Conservation (phyloP, 2,113 vertebrate genomes). For the Heterochromis multidens region DNA sequence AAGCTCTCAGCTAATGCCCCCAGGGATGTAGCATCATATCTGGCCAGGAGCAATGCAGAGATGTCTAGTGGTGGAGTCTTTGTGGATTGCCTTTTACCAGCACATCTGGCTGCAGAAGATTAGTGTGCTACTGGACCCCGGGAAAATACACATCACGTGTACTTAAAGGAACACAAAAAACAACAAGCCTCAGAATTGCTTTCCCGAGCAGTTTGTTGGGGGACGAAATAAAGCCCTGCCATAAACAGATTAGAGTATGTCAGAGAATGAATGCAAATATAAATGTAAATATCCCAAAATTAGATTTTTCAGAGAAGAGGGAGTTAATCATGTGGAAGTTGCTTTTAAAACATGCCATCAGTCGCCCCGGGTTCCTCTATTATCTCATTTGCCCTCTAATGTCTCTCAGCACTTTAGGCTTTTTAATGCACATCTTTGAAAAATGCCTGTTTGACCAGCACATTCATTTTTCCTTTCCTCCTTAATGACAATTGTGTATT, state of each 20-base stretch:
- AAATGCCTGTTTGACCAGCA: conserved; percentile 56
- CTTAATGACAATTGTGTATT: conserved; percentile 68
- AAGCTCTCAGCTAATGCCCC: conserved; percentile 72
- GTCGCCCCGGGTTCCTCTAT: conserved; percentile 21
- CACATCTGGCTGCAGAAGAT: conserved; percentile 74
- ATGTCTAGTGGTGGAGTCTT: conserved; percentile 69
- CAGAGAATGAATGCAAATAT: conserved; percentile 54
- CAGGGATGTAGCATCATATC: conserved; percentile 72
- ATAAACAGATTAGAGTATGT: conserved; percentile 45
- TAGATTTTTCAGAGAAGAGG: conserved; percentile 46
- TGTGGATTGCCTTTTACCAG: conserved; percentile 69
- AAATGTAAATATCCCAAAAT: conserved; percentile 59
- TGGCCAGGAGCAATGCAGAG: conserved; percentile 71
- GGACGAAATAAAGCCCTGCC: conserved; percentile 38
- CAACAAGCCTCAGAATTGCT: conserved; percentile 48
- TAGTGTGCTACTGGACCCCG: conserved; percentile 66
- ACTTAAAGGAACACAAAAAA: conserved; percentile 59
- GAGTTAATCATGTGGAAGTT: conserved; percentile 60
- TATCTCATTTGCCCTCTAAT: conserved; percentile 54
- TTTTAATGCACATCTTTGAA: conserved; percentile 61
- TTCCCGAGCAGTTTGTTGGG: conserved; percentile 36
- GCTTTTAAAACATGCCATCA: conserved; percentile 45
- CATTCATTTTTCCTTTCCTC: conserved; percentile 62
- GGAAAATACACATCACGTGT: conserved; percentile 67
- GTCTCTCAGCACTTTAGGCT: conserved; percentile 51